Evolutionary conservation across 2,113 vertebrate species (phyloP).

Genomic region (Perca schrenkii): DNA sequence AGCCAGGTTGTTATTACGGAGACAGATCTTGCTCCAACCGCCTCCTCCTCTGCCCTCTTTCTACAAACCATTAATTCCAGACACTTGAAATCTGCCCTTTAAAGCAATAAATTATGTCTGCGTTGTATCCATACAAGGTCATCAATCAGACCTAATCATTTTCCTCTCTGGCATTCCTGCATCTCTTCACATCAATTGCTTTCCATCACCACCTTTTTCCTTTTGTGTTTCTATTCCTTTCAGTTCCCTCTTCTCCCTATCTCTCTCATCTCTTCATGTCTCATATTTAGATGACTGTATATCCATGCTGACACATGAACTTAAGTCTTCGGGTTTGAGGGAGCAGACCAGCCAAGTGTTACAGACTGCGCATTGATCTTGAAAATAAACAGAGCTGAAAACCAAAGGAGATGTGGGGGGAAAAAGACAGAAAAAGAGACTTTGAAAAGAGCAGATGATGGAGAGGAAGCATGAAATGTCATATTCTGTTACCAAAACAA

Average conservation of each 20-base stretch:
- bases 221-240: constrained; percentile 9
- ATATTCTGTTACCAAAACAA: constrained; percentile 52
- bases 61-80: constrained; percentile 51
- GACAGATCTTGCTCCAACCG: constrained; percentile 19
- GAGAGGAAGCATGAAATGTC: constrained; percentile 62
- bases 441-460: constrained; percentile 55
- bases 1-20: constrained; percentile 48
- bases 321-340: constrained; percentile 34
- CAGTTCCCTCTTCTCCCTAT: not conserved
- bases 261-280: constrained; percentile 11
- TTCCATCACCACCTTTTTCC: constrained; percentile 51
- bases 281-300: constrained; percentile 35
- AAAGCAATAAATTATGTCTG: constrained; percentile 51
- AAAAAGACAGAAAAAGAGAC: constrained; percentile 26
- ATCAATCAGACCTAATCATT: constrained; percentile 62
- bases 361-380: constrained; percentile 48
- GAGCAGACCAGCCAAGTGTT: constrained; percentile 55
- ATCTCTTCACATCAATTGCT: constrained; percentile 48
- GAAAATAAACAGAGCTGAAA: constrained; percentile 69
- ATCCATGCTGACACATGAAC: constrained; percentile 49
- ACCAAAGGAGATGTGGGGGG: constrained; percentile 34
- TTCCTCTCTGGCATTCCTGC: constrained; percentile 34
- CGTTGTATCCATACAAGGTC: constrained; percentile 48
- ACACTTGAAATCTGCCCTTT: constrained; percentile 51
- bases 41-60: constrained; percentile 34